Conservation (phyloP, 53 echinoderm and acorn worm genomes). For the Stichopus horrens region DNA sequence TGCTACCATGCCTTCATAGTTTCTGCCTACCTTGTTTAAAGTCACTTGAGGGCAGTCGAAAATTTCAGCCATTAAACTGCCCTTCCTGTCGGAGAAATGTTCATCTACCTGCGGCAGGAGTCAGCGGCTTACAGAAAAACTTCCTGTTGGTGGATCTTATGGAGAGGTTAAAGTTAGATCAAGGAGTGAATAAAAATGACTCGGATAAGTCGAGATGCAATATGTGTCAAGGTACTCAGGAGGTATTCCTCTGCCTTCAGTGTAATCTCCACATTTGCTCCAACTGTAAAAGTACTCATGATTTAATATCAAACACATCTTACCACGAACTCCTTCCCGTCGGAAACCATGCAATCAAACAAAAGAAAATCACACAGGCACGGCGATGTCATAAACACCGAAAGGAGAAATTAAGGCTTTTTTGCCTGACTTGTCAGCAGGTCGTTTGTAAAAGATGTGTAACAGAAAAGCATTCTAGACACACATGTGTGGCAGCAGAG, state of each 20-base stretch:
- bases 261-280: conserved; percentile 16
- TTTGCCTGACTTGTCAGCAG: not conserved
- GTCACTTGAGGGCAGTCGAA: not conserved
- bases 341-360: not conserved
- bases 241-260: not conserved
- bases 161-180: not conserved
- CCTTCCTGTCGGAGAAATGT: not conserved
- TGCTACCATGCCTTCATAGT: conserved; percentile 13
- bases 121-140: not conserved
- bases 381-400: conserved; percentile 8
- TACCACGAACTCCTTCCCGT: not conserved
- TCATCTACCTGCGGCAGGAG: too few species aligned
- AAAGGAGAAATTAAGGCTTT: not conserved
- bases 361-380: not conserved
- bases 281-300: not conserved
- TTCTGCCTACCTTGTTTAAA: conserved; percentile 13
- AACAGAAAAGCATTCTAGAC: not conserved
- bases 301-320: too few species aligned
- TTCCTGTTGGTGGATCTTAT: not conserved
- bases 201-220: not conserved
- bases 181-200: too few species aligned
- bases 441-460: not conserved
- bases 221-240: not conserved
- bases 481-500: not conserved
- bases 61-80: not conserved